These are phyloP conservation scores for Phaenicophaeus curvirostris DNA, from an alignment of 2,797 vertebrate species.

Conservation along the genomic window DNA sequence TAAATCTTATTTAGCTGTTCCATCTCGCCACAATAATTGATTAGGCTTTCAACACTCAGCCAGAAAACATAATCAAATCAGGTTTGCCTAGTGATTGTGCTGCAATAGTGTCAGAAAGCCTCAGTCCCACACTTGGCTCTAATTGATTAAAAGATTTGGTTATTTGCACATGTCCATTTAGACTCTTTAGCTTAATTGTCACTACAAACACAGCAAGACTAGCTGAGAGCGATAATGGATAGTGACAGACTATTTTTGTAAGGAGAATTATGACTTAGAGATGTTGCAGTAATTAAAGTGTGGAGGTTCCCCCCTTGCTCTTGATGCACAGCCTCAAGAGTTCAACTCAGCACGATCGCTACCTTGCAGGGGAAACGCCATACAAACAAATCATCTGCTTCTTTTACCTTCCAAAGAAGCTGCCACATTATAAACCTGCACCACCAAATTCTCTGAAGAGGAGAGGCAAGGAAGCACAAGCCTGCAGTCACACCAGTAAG, in stretches of 20 bases:
- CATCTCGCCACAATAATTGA: constrained; percentile 16
- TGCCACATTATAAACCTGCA: background rate
- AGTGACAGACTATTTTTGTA: background rate
- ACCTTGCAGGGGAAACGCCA: background rate
- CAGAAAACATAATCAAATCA: constrained; percentile 24
- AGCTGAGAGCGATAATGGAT: background rate
- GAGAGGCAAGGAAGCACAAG: accelerated
- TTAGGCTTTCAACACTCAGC: background rate
- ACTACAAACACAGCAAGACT: background rate
- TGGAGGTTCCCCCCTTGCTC: background rate
- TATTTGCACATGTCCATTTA: constrained; percentile 45
- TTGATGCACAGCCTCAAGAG: background rate
- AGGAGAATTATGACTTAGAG: background rate
- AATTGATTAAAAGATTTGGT: constrained; percentile 55
- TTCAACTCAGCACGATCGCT: background rate
- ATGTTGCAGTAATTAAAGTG: background rate
- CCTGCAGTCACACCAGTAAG: background rate
- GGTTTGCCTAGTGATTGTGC: background rate
- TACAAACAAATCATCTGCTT: accelerated
- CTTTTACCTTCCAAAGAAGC: background rate
- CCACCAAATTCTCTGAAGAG: background rate
- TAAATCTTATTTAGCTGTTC: constrained; percentile 44
- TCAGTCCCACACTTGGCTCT: background rate
- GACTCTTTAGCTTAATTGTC: constrained; percentile 39
- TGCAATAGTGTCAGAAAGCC: background rate